Conservation (phyloP, 2,797 vertebrate species). For the Neosalanx taihuensis region DNA sequence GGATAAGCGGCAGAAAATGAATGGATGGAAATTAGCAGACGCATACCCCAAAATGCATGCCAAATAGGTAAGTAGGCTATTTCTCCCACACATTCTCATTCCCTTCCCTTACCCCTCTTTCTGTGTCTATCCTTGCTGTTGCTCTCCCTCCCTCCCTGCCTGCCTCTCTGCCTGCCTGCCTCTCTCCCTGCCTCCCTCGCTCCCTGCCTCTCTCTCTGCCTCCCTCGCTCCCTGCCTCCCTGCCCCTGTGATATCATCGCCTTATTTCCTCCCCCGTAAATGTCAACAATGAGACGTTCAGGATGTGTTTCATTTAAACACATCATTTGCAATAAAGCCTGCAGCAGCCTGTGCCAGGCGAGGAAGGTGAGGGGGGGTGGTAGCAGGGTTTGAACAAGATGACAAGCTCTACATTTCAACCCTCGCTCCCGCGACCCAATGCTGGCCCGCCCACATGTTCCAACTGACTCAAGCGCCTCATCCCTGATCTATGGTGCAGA, state of each 20-base stretch:
- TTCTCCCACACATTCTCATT: background rate
- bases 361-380: slow-evolving; percentile 35
- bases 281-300: slow-evolving; percentile 55
- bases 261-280: slow-evolving; percentile 64
- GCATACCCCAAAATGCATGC: slow-evolving; percentile 73
- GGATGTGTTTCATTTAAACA: slow-evolving; percentile 54
- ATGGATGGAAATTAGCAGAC: slow-evolving; percentile 73
- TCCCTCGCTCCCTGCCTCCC: slow-evolving; percentile 12
- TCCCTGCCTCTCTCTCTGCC: background rate
- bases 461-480: slow-evolving; percentile 50
- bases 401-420: background rate
- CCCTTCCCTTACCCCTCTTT: background rate
- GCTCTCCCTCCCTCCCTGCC: background rate
- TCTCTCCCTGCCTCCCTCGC: background rate
- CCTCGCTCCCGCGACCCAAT: slow-evolving; percentile 37
- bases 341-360: slow-evolving; percentile 15
- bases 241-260: slow-evolving; percentile 59
- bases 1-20: no score
- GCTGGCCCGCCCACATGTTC: slow-evolving; percentile 34
- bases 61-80: slow-evolving; percentile 51
- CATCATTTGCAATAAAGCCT: slow-evolving; percentile 56
- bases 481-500: slow-evolving; percentile 52
- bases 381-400: slow-evolving; percentile 34
- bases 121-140: background rate
- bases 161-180: background rate